Conservation (phyloP, 2,888 invertebrate species). For the Diploptera punctata region DNA sequence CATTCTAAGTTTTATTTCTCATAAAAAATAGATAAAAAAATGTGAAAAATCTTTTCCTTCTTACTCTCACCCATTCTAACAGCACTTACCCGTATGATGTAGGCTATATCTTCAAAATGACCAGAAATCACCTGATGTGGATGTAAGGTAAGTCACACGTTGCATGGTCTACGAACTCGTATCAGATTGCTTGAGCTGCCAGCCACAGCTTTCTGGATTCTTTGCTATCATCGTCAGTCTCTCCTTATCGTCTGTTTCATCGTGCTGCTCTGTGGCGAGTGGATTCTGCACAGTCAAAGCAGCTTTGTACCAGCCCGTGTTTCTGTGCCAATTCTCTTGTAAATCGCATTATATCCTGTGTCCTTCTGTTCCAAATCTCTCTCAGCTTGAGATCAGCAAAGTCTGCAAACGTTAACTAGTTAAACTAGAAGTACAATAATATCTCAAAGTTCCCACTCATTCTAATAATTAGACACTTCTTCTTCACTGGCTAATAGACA, state of each 20-base stretch:
- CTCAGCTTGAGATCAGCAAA: constrained; percentile 73
- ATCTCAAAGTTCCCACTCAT: too few species aligned
- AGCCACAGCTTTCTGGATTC: background rate
- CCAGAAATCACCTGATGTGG: constrained; percentile 86
- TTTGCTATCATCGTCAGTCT: background rate
- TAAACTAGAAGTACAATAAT: too few species aligned
- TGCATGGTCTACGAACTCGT: too few species aligned
- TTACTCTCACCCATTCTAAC: too few species aligned
- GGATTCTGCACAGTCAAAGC: constrained; percentile 77
- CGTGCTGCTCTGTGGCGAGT: constrained; percentile 52
- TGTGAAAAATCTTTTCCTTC: too few species aligned
- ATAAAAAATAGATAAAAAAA: too few species aligned
- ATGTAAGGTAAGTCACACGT: constrained; percentile 69
- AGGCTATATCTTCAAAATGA: constrained; percentile 82
- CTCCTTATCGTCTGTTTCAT: background rate
- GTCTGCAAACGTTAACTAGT: too few species aligned
- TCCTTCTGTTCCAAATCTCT: constrained; percentile 82
- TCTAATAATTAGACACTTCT: too few species aligned
- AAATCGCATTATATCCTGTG: constrained; percentile 76
- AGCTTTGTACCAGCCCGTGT: constrained; percentile 79
- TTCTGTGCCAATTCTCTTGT: constrained; percentile 83
- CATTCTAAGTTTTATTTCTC: too few species aligned
- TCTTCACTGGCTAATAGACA: too few species aligned
- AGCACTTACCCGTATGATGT: constrained; percentile 63
- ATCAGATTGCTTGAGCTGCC: background rate